Evolutionary conservation across 2,113 vertebrate genomes (phyloP).

Genomic region (Willisornis vidua): DNA sequence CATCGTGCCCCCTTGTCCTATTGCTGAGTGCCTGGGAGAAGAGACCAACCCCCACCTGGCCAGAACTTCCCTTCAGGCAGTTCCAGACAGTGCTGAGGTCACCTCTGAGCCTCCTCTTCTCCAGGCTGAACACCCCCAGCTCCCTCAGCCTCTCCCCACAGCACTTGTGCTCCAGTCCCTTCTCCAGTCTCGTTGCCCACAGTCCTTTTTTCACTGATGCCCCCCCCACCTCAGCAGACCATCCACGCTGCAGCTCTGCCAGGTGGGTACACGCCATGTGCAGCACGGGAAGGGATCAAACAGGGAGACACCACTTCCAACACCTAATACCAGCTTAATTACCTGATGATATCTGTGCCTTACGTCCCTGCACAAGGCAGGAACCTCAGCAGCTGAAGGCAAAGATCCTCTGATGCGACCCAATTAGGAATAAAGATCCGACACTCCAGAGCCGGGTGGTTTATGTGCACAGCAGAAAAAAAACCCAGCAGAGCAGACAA

Average conservation of each 20-base stretch:
- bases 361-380: neutral
- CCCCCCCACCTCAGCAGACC: neutral
- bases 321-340: slow-evolving; percentile 1
- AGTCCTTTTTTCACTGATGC: accelerated
- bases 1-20: too few relatives aligned
- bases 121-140: too few relatives aligned
- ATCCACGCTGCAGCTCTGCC: accelerated
- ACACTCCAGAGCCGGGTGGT: neutral
- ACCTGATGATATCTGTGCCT: neutral
- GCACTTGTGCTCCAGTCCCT: too few relatives aligned
- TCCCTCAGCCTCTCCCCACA: too few relatives aligned
- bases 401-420: slow-evolving; percentile 56
- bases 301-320: neutral
- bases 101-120: too few relatives aligned
- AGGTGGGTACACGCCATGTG: accelerated
- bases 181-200: too few relatives aligned
- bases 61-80: too few relatives aligned
- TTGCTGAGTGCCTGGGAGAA: too few relatives aligned
- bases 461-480: neutral
- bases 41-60: too few relatives aligned
- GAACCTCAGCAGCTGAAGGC: slow-evolving; percentile 35
- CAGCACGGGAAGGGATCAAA: neutral
- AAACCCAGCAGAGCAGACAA: neutral
- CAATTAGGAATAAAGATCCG: slow-evolving; percentile 60
- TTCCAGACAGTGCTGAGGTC: too few relatives aligned